Base-by-base conservation (phyloP, 2,113 vertebrate species). In the Elanus axillaris region DNA sequence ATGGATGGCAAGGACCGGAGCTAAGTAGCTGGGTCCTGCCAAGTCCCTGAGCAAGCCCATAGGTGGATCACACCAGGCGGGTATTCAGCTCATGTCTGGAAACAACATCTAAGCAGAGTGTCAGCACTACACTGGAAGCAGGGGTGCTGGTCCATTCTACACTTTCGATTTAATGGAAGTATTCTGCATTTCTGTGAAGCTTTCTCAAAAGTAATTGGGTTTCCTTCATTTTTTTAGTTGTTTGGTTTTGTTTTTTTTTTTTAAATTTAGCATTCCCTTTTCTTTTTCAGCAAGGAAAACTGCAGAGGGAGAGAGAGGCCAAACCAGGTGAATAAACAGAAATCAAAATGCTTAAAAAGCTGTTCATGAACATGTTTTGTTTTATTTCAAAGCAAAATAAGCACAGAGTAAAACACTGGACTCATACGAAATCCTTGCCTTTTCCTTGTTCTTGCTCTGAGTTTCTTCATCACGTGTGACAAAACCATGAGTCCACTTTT, bases 11-110 rank as follows among this genome's bases (percentile, higher is more conserved):
- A 84, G 21, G 26, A 48, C 9, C 42, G n/a, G 55, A 55, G 31
- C 14, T 11, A 48, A 63, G 72, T 2, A 42, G 42, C 16, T 4
- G 3, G n/a, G 17, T 42, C 40, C 0, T 0, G 25, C 47, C 25
- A 48, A 69, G 72, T 42, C 48, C 42, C 71, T 36, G 48, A 76
- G 63, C 47, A n/a, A 90, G n/a, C 20, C 62, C 56, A 42, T 1
- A 5, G 79, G 40, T n/a, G 36, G 47, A 62, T 21, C 47, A 36
- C 48, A 56, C 9, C 25, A n/a, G 4, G 13, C 0, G 2, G 31
- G 31, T 26, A 27, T 67, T 47, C 75, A 74, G 53, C 29, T 67
- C 4, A 0, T 53, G 68, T 68, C 20, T 32, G 45, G 74, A 86
- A 73, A 59, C 0, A 3, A 34, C n/a, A 27, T 27, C n/a, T 69